Evolutionary conservation across 30 jellyfish, hydroid and myxozoan species (phyloP).

Genomic region (Hydractinia symbiolongicarpus): DNA sequence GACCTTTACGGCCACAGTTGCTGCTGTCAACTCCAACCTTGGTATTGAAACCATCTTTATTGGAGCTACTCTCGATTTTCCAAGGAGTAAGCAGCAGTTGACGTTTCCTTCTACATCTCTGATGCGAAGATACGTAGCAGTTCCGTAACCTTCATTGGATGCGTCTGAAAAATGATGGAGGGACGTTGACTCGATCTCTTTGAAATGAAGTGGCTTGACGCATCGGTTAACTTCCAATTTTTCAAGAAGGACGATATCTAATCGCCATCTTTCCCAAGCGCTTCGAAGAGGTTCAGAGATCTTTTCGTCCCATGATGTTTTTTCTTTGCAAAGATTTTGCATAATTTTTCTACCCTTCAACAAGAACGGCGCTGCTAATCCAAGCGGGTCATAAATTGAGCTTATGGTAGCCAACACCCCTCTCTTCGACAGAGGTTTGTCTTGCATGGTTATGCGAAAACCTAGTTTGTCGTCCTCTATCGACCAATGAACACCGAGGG

Average conservation of each 20-base stretch:
- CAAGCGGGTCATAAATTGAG: conserved; percentile 17
- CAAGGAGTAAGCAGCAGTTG: no score
- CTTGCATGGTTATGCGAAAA: background rate
- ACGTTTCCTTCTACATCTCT: conserved; percentile 22
- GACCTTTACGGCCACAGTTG: no score
- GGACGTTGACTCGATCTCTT: conserved; percentile 21
- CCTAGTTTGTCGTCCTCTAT: no score
- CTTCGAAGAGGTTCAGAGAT: background rate
- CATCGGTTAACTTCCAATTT: no score
- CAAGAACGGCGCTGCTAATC: no score
- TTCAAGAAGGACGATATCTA: background rate
- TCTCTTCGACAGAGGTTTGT: conserved; percentile 27
- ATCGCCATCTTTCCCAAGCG: no score
- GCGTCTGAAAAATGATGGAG: conserved; percentile 38
- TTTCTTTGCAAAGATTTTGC: no score
- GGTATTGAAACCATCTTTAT: no score
- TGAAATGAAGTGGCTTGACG: background rate
- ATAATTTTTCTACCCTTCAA: no score
- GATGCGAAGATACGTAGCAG: conserved; percentile 43
- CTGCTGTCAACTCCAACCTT: no score
- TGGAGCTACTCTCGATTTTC: no score
- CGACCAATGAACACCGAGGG: no score
- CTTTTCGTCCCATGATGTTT: conserved; percentile 12
- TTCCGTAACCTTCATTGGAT: conserved; percentile 21
- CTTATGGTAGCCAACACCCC: conserved; percentile 35